A percentile compares a stretch with the other conserved stretches of the same genome.
Conservation (phyloP, 2,797 vertebrate genomes). For the Gambusia yucatana region DNA sequence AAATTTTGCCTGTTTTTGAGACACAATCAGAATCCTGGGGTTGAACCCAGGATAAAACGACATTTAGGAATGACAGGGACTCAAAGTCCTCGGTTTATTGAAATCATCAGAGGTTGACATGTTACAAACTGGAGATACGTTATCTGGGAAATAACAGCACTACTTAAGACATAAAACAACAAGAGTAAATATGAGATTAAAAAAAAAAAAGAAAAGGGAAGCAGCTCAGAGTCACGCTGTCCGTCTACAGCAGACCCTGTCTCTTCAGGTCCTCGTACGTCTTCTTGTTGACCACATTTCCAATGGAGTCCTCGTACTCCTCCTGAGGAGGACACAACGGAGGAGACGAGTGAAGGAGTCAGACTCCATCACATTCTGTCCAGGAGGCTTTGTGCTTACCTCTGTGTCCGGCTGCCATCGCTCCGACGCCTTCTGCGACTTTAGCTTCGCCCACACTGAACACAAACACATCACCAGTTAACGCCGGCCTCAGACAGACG, state of each 20-base stretch:
- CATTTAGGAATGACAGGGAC: constrained; percentile 7
- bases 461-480: neutral
- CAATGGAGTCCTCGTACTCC: constrained; percentile 97
- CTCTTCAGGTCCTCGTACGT: constrained; percentile 98
- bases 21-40: neutral
- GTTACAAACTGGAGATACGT: constrained; percentile 53
- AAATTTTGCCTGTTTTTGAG: neutral
- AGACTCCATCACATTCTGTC: accelerated
- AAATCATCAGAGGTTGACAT: constrained; percentile 27
- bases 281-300: constrained; percentile 98
- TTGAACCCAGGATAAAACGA: neutral
- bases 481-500: neutral
- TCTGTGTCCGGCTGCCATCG: constrained; percentile 98
- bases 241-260: constrained; percentile 90
- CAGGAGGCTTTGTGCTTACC: constrained; percentile 66
- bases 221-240: neutral
- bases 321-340: constrained; percentile 79
- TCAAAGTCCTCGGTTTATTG: constrained; percentile 65
- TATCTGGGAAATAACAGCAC: constrained; percentile 49
- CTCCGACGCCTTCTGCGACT: constrained; percentile 95
- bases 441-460: constrained; percentile 96
- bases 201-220: constrained; percentile 1
- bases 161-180: constrained; percentile 57
- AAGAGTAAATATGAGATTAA: constrained; percentile 22
- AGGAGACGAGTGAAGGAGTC: neutral